Percentiles rank a stretch among this genome's conserved stretches.
These are phyloP conservation scores for Muscina levida DNA, from an alignment of 2,888 invertebrate genomes.

Conservation along the genomic window DNA sequence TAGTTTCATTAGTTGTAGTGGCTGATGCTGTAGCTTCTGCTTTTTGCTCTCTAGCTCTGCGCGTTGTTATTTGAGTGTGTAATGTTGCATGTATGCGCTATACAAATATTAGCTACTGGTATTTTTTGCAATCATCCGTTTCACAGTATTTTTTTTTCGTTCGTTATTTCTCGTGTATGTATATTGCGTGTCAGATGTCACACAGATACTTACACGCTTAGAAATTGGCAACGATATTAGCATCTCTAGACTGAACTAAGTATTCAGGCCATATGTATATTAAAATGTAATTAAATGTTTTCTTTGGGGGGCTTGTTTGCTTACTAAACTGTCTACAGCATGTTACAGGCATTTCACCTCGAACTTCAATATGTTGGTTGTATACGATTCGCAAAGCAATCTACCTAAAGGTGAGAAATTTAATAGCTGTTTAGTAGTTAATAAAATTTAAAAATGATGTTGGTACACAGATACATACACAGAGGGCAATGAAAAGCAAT, in stretches of 20 bases:
- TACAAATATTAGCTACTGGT: conserved; percentile 66
- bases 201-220: conserved; percentile 31
- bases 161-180: no score
- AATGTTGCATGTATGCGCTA: conserved; percentile 63
- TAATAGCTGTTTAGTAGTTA: conserved; percentile 31
- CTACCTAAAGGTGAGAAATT: conserved; percentile 48
- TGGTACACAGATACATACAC: no score
- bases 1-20: conserved; percentile 46
- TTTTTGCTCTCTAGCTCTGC: background rate
- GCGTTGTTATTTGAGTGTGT: conserved; percentile 49
- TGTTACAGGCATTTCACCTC: background rate
- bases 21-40: background rate
- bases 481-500: no score
- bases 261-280: conserved; percentile 44
- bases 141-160: no score
- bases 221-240: background rate
- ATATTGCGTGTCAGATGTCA: conserved; percentile 65
- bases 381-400: background rate
- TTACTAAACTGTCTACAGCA: background rate
- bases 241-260: conserved; percentile 3
- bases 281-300: conserved; percentile 29
- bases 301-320: background rate
- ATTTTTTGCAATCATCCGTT: conserved; percentile 55
- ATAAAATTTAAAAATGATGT: conserved; percentile 36
- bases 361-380: background rate